Conservation (phyloP, 2,797 vertebrate species). For the Cheirogaleus major region DNA sequence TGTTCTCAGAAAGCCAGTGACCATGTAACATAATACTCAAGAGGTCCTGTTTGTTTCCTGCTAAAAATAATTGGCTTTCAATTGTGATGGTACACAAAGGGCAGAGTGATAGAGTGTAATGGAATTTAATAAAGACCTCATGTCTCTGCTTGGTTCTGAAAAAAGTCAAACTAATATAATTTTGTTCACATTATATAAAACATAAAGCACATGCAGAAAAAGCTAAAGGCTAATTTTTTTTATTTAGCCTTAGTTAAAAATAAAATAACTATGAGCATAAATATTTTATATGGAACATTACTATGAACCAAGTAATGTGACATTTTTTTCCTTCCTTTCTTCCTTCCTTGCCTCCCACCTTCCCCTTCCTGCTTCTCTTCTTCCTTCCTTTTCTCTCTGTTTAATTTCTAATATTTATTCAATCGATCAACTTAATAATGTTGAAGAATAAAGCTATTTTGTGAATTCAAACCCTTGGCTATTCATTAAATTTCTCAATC, state of each 20-base stretch:
- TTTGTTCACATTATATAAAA: background rate
- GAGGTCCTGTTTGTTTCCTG: background rate
- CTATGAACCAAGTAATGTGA: background rate
- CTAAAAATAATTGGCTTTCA: constrained; percentile 58
- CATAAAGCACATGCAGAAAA: background rate
- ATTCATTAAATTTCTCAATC: background rate
- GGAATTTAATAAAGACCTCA: background rate
- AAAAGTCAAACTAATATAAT: background rate
- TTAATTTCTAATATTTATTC: background rate
- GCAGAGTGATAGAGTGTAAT: background rate
- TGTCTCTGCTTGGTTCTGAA: background rate
- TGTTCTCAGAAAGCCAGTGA: constrained; percentile 26
- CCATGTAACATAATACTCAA: background rate
- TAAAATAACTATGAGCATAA: background rate
- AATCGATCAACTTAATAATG: background rate
- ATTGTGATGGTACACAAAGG: background rate
- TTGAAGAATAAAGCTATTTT: background rate
- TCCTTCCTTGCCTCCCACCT: background rate
- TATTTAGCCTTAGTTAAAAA: background rate
- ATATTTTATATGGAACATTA: background rate
- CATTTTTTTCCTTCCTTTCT: background rate
- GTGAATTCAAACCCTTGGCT: background rate
- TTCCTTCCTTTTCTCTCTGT: too few relatives aligned
- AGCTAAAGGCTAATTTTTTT: background rate
- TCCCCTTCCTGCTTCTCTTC: background rate